phyloP scores from a whole-genome alignment of 1,140 invertebrate species.

The Paraescarpia echinospica region DNA sequence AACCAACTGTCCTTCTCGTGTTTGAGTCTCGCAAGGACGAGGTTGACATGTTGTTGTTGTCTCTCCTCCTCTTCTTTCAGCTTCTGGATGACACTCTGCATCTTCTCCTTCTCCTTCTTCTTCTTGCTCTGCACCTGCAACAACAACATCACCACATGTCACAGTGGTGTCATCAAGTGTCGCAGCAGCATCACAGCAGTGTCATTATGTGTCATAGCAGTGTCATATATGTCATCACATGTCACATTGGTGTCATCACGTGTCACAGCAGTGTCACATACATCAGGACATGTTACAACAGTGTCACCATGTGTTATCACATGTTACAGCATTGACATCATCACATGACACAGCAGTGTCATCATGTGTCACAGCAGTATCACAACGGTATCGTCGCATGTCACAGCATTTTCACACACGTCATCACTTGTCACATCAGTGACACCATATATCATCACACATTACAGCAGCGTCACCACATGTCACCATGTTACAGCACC shows the following conservation, averaged over 20 bases:
- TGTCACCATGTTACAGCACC: too few species aligned
- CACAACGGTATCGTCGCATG: too few species aligned
- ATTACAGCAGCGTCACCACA: too few species aligned
- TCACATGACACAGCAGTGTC: neutral
- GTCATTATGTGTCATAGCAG: neutral
- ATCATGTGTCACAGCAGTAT: neutral
- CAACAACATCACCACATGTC: neutral
- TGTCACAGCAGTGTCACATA: neutral
- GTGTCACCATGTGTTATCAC: neutral
- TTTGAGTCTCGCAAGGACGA: conserved; percentile 73
- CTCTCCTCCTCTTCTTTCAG: conserved; percentile 89
- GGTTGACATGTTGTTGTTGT: conserved; percentile 90
- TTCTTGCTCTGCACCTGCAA: conserved; percentile 70
- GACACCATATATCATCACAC: neutral
- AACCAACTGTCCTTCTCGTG: conserved; percentile 94
- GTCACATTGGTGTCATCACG: neutral
- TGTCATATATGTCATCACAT: neutral
- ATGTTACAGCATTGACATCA: neutral
- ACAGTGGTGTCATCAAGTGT: neutral
- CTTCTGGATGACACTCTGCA: conserved; percentile 77
- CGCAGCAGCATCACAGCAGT: neutral
- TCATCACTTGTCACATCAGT: neutral
- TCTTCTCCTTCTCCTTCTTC: conserved; percentile 81
- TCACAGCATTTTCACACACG: neutral
- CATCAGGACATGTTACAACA: neutral